Evolutionary conservation across 1,140 invertebrate genomes (phyloP), one percentile per base, ranked within the genome.

Genomic region (Diabrotica undecimpunctata): DNA sequence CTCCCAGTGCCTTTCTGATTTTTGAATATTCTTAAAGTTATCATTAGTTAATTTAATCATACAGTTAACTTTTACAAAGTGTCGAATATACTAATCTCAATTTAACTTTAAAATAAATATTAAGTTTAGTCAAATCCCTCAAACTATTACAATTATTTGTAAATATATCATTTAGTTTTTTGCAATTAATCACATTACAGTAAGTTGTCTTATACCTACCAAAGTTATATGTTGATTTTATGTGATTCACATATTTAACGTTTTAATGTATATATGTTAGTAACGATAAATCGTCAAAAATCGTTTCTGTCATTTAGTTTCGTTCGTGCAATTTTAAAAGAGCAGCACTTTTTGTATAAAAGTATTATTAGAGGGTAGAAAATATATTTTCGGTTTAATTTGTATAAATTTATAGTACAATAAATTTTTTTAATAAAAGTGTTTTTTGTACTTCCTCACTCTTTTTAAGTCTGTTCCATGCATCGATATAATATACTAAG

Each of bases 331-430:
- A 61, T 61, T 61, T 46, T 61, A 25, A 51, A 41, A 37, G 50
- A 61, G 41, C n/a, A 46, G 41, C 59, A 61, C 59, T 52, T 55
- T 55, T 25, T 61, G 41, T 61, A 52, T 61, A 61, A 61, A 61
- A 61, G 59, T 61, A 61, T 61, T 61, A 61, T 41, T 61, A 61
- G 59, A 12, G 14, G 41, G 46, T 61, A 61, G 59, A 35, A 61
- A 61, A 36, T 61, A 61, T 61, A 61, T 61, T 61, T 61, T 61
- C 50, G 41, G 59, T 61, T 61, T 61, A 61, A 50, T 61, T 61
- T 61, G 59, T 61, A 61, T 61, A 61, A 51, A 61, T 61, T 61
- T 61, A 61, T 61, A 61, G 59, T 25, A 61, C 38, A 61, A 61
- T 61, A 61, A 61, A 61, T 61, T 61, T 58, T 61, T 61, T 35